A percentile compares a stretch with the other conserved stretches of the same genome.
Evolutionary conservation across 2,113 vertebrate species (phyloP).

Genomic region (Notothenia coriiceps): DNA sequence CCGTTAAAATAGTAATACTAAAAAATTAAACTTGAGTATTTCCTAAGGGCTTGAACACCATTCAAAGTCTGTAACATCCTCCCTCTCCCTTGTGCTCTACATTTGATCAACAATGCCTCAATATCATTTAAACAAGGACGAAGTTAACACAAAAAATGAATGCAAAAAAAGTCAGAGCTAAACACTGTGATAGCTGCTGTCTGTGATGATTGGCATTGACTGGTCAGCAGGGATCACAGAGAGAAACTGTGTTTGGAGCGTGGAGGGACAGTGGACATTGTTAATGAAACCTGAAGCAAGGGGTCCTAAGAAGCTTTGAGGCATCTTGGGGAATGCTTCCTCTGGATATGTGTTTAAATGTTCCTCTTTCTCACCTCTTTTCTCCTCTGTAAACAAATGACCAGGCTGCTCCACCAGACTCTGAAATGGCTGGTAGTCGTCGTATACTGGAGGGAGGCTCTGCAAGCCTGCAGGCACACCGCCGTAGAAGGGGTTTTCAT

Average conservation of each 20-base stretch:
- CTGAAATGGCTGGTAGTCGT: slow-evolving; percentile 63
- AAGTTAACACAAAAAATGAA: not conserved
- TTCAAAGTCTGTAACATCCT: not conserved
- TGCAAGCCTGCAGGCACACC: not conserved
- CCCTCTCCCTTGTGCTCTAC: not conserved
- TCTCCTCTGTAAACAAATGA: not conserved
- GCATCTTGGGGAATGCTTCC: not conserved
- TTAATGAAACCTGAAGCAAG: not conserved
- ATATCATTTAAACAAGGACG: not conserved
- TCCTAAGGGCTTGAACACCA: not conserved
- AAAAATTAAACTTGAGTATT: too few relatives aligned
- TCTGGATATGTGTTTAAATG: slow-evolving; percentile 6
- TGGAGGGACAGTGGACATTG: not conserved
- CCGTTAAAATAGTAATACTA: too few relatives aligned
- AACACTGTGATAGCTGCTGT: slow-evolving; percentile 57
- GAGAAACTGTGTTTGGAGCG: slow-evolving; percentile 17
- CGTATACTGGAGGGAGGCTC: slow-evolving; percentile 18
- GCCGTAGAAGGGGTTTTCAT: slow-evolving; percentile 27
- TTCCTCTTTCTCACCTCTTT: not conserved
- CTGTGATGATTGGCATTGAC: slow-evolving; percentile 7
- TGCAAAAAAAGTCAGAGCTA: slow-evolving; percentile 1
- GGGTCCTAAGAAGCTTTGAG: not conserved
- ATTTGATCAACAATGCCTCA: not conserved
- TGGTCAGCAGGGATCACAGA: not conserved
- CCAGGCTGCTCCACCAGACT: slow-evolving; percentile 22